Evolutionary conservation across 1,140 invertebrate genomes (phyloP), one percentile per base, ranked within the genome.

Genomic region (Macrostomum lignano): DNA sequence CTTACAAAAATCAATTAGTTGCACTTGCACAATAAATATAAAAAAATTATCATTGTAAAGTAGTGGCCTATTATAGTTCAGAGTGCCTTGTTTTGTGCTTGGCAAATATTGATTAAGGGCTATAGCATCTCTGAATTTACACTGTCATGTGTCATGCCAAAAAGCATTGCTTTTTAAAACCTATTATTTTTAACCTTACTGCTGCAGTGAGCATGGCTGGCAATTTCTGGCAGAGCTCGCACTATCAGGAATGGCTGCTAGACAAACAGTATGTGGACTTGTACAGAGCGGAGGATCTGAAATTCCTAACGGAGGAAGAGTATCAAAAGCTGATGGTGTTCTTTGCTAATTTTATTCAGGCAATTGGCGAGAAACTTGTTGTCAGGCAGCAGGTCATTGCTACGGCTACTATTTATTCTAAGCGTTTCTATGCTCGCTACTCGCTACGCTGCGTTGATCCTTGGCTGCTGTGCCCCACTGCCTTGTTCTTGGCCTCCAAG

Each of bases 311-410:
- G 7, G 88, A 96, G 54, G 88, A 96, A 44, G 88, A 96, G 55
- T 96, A 96, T 62, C 81, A 93, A 46, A 98, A 96, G 62, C 67
- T 98, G 40, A 81, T 96, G 50, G 96, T 94, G 40, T 96, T 98
- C 52, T 99, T 93, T 60, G 72, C 84, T 2, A 93, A 88, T 39
- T 22, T 11, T 33, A 6, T 36, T n/a, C 10, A n/a, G 36, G 10
- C 56, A 21, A 55, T 94, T 15, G 86, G 84, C 11, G 84, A 94
- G 60, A 77, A 84, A 45, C 50, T 91, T 10, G 94, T 93, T 62
- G 62, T 94, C 2, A 64, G 82, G 21, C 88, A 96, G 52, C 91
- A 98, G 66, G 88, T 96, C 2, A 94, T 98, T 44, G 86, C 88
- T n/a, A 94, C 88, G 15, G 88, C 86, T 2, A 93, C 81, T 15